Base-by-base conservation (phyloP, 2,797 vertebrate genomes). In the Protonibea diacanthus region DNA sequence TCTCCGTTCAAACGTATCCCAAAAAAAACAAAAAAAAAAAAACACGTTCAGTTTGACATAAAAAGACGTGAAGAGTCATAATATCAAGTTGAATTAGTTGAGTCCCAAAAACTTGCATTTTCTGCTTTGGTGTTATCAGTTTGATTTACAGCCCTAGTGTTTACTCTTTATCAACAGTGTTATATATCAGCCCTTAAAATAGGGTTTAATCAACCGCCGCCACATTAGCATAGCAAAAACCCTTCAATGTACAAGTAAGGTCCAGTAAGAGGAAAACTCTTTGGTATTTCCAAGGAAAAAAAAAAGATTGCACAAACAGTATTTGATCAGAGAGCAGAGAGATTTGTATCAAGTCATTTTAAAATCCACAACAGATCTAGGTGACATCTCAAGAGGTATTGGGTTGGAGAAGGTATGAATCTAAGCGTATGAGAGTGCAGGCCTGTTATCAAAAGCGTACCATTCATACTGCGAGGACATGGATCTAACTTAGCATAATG, bases 401-500 rank as follows among this genome's bases (percentile, higher is more conserved):
- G 85, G 86, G 83, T 88, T 83, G 79, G 83, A 74, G 74, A 89
- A 74, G 69, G 71, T 76, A 81, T 74, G 83, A 49, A 38, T 83
- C 69, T 49, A 53, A 89, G 72, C 68, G 49, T 71, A 76, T 64
- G 63, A 88, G 75, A 76, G 77, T 48, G 78, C 60, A 51, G 84
- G 74, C 74, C 84, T 85, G 84, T 90, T 93, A 92, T 92, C 89
- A 86, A 86, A 88, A 87, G 79, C 67, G 82, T 90, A 93, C 89
- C 90, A 88, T 92, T 94, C 88, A 92, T 78, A 76, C 80, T 29
- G 64, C 53, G 21, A 84, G 84, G 83, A 81, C 75, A 86, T 85
- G 83, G 86, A 89, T 93, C 78, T 74, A 83, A 86, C 81, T 92
- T 89, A 84, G 89, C 88, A 91, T 92, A 91, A 92, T 86, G 83